Conservation (phyloP, 53 echinoderm and acorn worm genomes). For the Temnopleurus reevesii region DNA sequence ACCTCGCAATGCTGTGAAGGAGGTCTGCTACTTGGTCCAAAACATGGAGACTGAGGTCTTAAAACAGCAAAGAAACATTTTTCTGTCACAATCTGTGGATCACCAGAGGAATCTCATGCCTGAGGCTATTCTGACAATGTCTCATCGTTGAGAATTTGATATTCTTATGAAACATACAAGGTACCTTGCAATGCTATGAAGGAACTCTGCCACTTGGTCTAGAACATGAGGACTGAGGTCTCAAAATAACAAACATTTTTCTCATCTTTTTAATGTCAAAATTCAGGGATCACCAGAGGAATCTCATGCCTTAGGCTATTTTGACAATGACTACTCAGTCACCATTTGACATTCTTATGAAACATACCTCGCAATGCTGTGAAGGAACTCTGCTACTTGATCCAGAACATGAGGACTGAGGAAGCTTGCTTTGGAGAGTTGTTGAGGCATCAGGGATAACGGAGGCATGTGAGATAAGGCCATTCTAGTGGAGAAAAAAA, state of each 20-base stretch:
- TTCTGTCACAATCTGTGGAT: too few relatives aligned
- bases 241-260: too few relatives aligned
- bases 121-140: too few relatives aligned
- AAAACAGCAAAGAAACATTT: too few relatives aligned
- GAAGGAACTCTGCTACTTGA: slow-evolving; percentile 83
- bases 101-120: too few relatives aligned
- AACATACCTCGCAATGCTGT: slow-evolving; percentile 74
- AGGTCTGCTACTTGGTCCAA: slow-evolving; percentile 87
- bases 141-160: too few relatives aligned
- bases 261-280: too few relatives aligned
- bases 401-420: slow-evolving; percentile 86
- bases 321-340: too few relatives aligned
- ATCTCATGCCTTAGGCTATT: too few relatives aligned
- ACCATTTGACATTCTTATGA: too few relatives aligned
- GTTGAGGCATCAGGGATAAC: slow-evolving; percentile 72
- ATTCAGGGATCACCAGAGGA: too few relatives aligned
- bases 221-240: slow-evolving; percentile 84
- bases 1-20: slow-evolving; percentile 80
- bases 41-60: slow-evolving; percentile 82
- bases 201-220: slow-evolving; percentile 86
- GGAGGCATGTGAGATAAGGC: slow-evolving; percentile 96
- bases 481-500: slow-evolving; percentile 57
- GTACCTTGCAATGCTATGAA: slow-evolving; percentile 78
- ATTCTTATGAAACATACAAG: slow-evolving; percentile 22
- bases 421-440: slow-evolving; percentile 69